A percentile compares a stretch with the other conserved stretches of the same genome.
phyloP scores from a whole-genome alignment of 2,797 vertebrate species.

The Natrix natrix region DNA sequence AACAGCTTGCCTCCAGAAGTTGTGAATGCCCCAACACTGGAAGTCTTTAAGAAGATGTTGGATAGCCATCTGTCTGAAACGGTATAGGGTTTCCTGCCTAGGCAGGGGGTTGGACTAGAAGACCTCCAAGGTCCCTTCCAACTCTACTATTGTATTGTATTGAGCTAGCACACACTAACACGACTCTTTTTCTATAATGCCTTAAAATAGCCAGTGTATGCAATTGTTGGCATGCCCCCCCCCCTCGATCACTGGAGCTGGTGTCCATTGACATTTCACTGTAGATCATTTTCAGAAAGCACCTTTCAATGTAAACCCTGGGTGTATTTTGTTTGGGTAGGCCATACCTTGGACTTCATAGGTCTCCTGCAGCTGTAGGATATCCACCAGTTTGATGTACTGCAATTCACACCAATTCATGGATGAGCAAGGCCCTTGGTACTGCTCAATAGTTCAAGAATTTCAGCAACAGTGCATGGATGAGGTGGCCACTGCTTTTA shows the following conservation, averaged over 20 bases:
- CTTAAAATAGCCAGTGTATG: not conserved
- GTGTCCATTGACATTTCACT: not conserved
- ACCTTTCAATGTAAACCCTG: not conserved
- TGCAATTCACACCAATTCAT: not conserved
- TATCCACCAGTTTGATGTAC: not conserved
- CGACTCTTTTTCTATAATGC: not conserved
- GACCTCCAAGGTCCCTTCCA: too few relatives aligned
- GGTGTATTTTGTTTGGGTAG: not conserved
- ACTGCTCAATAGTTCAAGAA: not conserved
- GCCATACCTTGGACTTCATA: not conserved
- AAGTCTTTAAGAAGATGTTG: too few relatives aligned
- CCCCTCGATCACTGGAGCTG: not conserved
- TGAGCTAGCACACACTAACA: not conserved
- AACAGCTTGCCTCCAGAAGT: too few relatives aligned
- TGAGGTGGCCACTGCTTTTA: not conserved
- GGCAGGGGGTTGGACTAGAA: too few relatives aligned
- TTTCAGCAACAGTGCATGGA: not conserved
- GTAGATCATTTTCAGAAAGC: not conserved
- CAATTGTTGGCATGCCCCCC: not conserved
- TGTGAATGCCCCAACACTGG: too few relatives aligned
- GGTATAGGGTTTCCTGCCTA: too few relatives aligned
- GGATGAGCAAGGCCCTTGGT: not conserved
- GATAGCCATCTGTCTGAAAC: too few relatives aligned
- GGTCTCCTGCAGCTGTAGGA: not conserved
- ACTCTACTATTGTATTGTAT: too few relatives aligned